phyloP scores from a whole-genome alignment of 1,140 invertebrate species.

The Galleria mellonella region DNA sequence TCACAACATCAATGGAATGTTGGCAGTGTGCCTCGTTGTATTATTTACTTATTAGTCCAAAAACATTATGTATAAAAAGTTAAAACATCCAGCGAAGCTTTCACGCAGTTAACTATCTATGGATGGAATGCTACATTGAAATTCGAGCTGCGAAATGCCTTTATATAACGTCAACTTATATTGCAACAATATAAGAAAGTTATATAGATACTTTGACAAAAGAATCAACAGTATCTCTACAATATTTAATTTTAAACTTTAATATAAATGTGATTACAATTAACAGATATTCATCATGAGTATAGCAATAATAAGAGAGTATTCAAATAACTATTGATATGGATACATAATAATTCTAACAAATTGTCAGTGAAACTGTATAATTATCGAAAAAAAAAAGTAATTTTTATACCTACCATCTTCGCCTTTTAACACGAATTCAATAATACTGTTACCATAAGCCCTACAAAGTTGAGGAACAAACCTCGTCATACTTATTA shows the following conservation, averaged over 20 bases:
- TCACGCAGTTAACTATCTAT: slow-evolving; percentile 6
- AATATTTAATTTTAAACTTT: no score
- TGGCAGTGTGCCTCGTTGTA: slow-evolving; percentile 10
- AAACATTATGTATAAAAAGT: background rate
- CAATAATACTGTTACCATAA: no score
- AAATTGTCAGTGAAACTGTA: no score
- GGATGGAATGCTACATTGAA: slow-evolving; percentile 41
- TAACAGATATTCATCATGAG: slow-evolving; percentile 6
- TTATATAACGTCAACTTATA: slow-evolving; percentile 24
- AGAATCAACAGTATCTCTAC: no score
- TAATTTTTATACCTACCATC: background rate
- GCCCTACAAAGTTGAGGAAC: no score
- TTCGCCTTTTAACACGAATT: no score
- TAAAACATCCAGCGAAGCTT: background rate
- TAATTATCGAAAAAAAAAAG: no score
- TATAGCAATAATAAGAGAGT: slow-evolving; percentile 10
- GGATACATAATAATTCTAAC: background rate
- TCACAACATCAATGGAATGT: slow-evolving; percentile 5
- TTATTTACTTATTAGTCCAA: background rate
- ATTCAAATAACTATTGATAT: slow-evolving; percentile 2
- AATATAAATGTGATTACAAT: slow-evolving; percentile 15
- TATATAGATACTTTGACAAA: background rate
- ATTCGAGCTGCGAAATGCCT: slow-evolving; percentile 14
- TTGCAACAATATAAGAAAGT: slow-evolving; percentile 28
- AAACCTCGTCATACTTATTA: no score